Base-by-base conservation (phyloP, 2,888 invertebrate genomes). In the Agrochola litura region DNA sequence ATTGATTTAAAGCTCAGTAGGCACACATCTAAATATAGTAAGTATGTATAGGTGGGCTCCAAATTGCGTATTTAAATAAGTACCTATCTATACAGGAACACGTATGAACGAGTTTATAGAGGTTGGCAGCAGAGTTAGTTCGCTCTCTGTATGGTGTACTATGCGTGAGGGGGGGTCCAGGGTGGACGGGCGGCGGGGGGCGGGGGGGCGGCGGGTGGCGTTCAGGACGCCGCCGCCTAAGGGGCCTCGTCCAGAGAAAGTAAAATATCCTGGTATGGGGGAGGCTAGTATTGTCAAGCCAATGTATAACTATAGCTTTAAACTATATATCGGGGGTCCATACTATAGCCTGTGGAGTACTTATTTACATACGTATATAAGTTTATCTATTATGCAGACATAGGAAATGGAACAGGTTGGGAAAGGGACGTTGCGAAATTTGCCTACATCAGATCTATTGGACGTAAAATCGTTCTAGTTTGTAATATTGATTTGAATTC, bases 251-350 rank as follows among this genome's bases (percentile, higher is more conserved):
- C 96, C 96, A 96, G 96, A 95, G 95, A 96, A 96, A 96, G 96
- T 96, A 96, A 96, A 96, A 95, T 96, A 95, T 95, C 95, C 96
- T 96, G 95, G 95, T 95, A 93, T 95, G 95, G 93, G 96, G 96
- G 95, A 93, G 96, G 95, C 96, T 95, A 96, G 96, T 95, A 96
- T 96, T 96, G 96, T 96, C 96, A 96, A 96, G 95, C 93, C 94
- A 90, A 95, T 95, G 92, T 95, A 96, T 95, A 96, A 90, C 92
- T 96, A 96, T 96, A 96, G 95, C 95, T 96, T 96, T 96, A 96
- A 96, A 96, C 96, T 96, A 96, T 95, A 96, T 95, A 95, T 95
- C 90, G 94, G 92, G 90, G 91, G 93, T 92, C 92, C 93, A 92
- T 95, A 93, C 92, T 94, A 94, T 93, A 93, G 92, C 89, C 92